phyloP scores from a whole-genome alignment of 2,113 vertebrate species.

The Lonchura striata region DNA sequence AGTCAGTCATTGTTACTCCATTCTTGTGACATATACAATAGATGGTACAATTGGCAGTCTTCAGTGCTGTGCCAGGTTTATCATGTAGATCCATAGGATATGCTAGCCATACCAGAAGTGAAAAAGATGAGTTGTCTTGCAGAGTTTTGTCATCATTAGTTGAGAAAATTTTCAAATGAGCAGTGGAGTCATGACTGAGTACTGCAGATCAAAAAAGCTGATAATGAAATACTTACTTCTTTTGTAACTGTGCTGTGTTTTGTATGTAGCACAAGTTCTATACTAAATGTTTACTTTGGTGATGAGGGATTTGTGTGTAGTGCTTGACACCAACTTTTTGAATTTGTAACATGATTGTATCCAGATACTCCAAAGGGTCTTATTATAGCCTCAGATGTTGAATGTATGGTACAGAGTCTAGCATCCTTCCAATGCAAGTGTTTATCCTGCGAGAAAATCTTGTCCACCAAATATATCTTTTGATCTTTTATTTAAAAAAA shows the following conservation, averaged over 20 bases:
- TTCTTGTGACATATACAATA: background rate
- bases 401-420: background rate
- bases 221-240: background rate
- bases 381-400: background rate
- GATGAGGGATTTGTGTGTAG: background rate
- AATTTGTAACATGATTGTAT: background rate
- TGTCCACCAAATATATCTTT: background rate
- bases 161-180: background rate
- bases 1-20: background rate
- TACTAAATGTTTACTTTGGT: background rate
- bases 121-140: background rate
- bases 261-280: background rate
- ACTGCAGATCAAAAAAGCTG: background rate
- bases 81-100: background rate
- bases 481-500: background rate
- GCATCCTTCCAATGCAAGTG: background rate
- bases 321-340: background rate
- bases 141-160: background rate
- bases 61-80: background rate
- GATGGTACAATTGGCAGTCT: background rate
- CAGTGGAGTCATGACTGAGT: rapidly evolving
- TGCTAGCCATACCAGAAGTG: background rate
- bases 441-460: background rate
- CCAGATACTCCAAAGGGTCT: background rate
- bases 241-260: background rate